These are phyloP conservation scores for Heliothis virescens DNA, from an alignment of 1,140 invertebrate genomes.

Conservation along the genomic window DNA sequence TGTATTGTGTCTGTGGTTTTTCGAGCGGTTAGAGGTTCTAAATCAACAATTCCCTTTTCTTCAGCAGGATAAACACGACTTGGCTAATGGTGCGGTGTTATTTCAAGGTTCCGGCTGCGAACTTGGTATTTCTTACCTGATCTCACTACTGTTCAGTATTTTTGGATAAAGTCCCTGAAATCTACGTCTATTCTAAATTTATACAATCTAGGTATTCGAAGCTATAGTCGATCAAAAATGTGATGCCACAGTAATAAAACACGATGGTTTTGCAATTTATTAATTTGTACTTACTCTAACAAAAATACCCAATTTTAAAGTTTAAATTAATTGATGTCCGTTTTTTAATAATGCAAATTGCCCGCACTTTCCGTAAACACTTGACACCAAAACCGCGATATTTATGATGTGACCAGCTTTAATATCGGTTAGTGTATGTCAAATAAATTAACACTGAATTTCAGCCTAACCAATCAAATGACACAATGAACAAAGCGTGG, in stretches of 20 bases:
- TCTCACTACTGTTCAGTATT: slow-evolving; percentile 23
- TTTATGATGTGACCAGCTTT: slow-evolving; percentile 22
- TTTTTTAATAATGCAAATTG: slow-evolving; percentile 27
- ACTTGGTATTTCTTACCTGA: slow-evolving; percentile 45
- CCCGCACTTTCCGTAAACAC: slow-evolving; percentile 3
- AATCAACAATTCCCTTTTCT: slow-evolving; percentile 66
- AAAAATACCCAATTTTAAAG: no score
- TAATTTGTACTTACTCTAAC: background rate
- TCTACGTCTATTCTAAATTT: background rate
- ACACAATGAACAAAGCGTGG: slow-evolving; percentile 64
- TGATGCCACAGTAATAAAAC: no score
- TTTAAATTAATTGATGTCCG: no score
- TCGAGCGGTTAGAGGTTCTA: slow-evolving; percentile 55
- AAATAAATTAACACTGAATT: slow-evolving; percentile 42
- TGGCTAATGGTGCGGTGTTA: slow-evolving; percentile 70
- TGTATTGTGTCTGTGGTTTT: slow-evolving; percentile 43
- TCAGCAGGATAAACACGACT: slow-evolving; percentile 61
- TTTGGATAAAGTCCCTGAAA: slow-evolving; percentile 20
- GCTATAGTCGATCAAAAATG: no score
- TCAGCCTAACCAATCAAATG: slow-evolving; percentile 62
- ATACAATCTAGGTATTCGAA: background rate
- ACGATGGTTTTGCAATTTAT: background rate
- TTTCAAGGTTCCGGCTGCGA: slow-evolving; percentile 60
- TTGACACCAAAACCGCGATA: slow-evolving; percentile 8
- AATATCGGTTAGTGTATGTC: slow-evolving; percentile 31